Percentiles rank a stretch among this genome's conserved stretches.
Conservation (phyloP, 2,888 invertebrate genomes). For the Thymelicus lineola region DNA sequence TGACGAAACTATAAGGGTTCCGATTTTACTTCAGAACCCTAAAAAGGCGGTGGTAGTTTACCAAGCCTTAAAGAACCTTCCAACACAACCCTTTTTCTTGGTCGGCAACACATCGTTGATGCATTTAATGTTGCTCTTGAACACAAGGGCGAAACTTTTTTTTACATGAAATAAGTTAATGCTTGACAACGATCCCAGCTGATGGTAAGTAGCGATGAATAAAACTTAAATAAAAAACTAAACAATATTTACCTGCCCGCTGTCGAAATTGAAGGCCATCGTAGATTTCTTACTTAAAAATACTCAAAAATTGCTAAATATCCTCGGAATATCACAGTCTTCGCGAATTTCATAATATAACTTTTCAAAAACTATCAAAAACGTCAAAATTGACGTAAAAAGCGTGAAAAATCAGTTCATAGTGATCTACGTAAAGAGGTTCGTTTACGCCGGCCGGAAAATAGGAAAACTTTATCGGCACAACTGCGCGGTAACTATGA, state of each 20-base stretch:
- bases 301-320: slow-evolving; percentile 49
- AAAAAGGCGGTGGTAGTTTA: too few relatives aligned
- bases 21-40: too few relatives aligned
- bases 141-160: too few relatives aligned
- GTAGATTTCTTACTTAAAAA: slow-evolving; percentile 43
- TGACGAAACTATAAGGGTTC: too few relatives aligned
- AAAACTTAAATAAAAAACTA: background rate
- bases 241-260: slow-evolving; percentile 70
- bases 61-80: too few relatives aligned
- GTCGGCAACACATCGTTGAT: too few relatives aligned
- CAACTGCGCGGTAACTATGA: slow-evolving; percentile 70
- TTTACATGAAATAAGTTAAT: too few relatives aligned
- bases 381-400: slow-evolving; percentile 50
- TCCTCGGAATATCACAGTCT: slow-evolving; percentile 56
- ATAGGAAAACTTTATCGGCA: slow-evolving; percentile 70
- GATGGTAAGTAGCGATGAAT: slow-evolving; percentile 24
- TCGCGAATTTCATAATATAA: slow-evolving; percentile 48
- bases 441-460: slow-evolving; percentile 52
- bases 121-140: too few relatives aligned
- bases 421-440: slow-evolving; percentile 49
- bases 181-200: too few relatives aligned
- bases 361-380: slow-evolving; percentile 51
- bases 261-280: slow-evolving; percentile 79
- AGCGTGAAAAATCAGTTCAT: slow-evolving; percentile 43
- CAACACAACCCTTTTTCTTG: too few relatives aligned